These are phyloP conservation scores for Porites evermanni DNA, from an alignment of 92 coral and sea anemone genomes.

Conservation along the genomic window DNA sequence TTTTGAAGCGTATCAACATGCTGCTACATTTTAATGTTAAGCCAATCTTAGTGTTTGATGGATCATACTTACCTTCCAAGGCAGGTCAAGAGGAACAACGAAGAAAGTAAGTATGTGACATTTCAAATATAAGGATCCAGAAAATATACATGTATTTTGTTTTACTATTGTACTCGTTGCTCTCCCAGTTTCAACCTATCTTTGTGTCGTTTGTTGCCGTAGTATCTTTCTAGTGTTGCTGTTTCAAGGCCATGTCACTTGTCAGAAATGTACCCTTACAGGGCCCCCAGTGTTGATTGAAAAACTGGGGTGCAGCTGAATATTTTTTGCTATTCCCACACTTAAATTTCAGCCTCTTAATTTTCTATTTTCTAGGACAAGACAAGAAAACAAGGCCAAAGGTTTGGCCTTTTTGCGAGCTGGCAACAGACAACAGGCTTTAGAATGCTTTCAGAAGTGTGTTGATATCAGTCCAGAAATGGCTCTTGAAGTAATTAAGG, in stretches of 20 bases:
- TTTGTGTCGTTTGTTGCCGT: too few relatives aligned
- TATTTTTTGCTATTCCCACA: too few relatives aligned
- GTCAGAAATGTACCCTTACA: too few relatives aligned
- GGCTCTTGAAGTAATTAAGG: constrained; percentile 98
- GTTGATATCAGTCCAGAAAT: constrained; percentile 97
- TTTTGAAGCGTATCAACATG: constrained; percentile 86
- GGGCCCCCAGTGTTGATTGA: too few relatives aligned
- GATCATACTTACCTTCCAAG: constrained; percentile 94
- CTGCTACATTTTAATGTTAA: constrained; percentile 87
- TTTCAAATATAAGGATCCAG: too few relatives aligned
- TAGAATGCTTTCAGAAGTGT: constrained; percentile 95
- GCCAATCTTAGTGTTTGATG: constrained; percentile 98
- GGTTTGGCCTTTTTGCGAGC: constrained; percentile 95
- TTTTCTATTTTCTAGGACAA: constrained; percentile 56
- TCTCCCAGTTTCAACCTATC: too few relatives aligned
- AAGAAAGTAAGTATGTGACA: constrained; percentile 73
- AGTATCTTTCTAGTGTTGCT: too few relatives aligned
- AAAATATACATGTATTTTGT: too few relatives aligned
- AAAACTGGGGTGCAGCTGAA: too few relatives aligned
- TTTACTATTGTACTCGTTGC: too few relatives aligned
- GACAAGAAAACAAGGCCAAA: constrained; percentile 92
- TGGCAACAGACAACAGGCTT: constrained; percentile 90
- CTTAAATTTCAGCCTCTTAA: too few relatives aligned
- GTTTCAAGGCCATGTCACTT: too few relatives aligned
- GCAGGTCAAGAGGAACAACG: constrained; percentile 90